These are phyloP conservation scores for Sebastes itinus DNA, from an alignment of 2,797 vertebrate species.

Conservation along the genomic window DNA sequence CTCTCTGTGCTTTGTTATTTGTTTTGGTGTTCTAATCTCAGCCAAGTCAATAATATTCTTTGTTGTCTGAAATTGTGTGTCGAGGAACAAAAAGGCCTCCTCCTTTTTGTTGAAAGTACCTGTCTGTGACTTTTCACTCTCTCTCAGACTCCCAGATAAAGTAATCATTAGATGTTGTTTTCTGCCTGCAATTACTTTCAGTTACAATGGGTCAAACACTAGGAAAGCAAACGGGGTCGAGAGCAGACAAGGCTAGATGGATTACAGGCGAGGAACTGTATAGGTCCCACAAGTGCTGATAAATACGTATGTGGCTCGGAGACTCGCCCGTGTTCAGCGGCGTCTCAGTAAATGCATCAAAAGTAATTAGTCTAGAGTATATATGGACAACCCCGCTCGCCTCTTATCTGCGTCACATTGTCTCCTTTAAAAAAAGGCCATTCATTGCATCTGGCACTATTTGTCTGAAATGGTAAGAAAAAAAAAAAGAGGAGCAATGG, in stretches of 20 bases:
- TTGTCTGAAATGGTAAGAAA: conserved; percentile 54
- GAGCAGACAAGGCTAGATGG: conserved; percentile 77
- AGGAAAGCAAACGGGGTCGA: conserved; percentile 72
- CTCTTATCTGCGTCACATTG: conserved; percentile 75
- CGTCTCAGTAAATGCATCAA: conserved; percentile 76
- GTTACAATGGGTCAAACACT: conserved; percentile 83
- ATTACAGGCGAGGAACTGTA: conserved; percentile 77
- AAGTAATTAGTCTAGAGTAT: conserved; percentile 81
- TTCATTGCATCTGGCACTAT: conserved; percentile 60
- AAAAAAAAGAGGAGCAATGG: conserved; percentile 21
- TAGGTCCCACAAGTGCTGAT: conserved; percentile 80
- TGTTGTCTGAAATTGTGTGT: conserved; percentile 87
- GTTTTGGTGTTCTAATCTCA: conserved; percentile 89
- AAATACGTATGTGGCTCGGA: conserved; percentile 79
- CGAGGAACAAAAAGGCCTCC: conserved; percentile 75
- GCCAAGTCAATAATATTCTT: conserved; percentile 90
- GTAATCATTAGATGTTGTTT: conserved; percentile 89
- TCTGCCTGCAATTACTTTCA: conserved; percentile 86
- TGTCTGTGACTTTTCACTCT: conserved; percentile 85
- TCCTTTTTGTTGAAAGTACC: conserved; percentile 84
- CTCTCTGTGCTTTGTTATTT: conserved; percentile 83
- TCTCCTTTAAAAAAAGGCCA: conserved; percentile 60
- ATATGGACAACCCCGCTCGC: conserved; percentile 68
- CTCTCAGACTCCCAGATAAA: conserved; percentile 82
- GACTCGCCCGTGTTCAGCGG: conserved; percentile 70